Evolutionary conservation across 37 sponge, comb jelly and placozoan genomes (phyloP), one percentile per base, ranked within the genome.

Genomic region (Beroe ovata): DNA sequence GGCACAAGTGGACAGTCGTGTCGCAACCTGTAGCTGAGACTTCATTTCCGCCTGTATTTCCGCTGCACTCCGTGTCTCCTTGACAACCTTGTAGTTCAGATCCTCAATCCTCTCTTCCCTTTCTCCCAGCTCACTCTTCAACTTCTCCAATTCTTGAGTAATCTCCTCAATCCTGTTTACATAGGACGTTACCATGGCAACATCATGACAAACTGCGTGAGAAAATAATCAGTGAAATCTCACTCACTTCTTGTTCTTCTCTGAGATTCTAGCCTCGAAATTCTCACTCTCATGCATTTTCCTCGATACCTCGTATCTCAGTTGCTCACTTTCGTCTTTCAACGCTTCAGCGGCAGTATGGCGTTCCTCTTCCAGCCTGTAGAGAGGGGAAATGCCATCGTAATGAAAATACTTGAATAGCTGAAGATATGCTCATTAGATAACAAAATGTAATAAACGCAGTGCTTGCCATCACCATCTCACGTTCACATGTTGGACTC

Each of bases 291-390:
- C 84, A 26, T 35, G 26, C 23, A 20, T 33, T 26, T 30, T 41
- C 33, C 41, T 77, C n/a, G 84, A 77, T 6, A 77, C 84, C 21
- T 77, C 84, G 28, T 54, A 42, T 40, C 84, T 77, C 47, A 77
- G 28, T 26, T 77, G 84, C 54, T 77, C 84, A 77, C 84, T 77
- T 40, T 77, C 84, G 33, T 77, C 84, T 42, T 77, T 77, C 47
- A 77, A 54, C 41, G 42, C 38, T 42, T 77, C 84, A 6, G 84
- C 84, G 3, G 42, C 84, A 42, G 84, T 23, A 28, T 42, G 26
- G 4, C 54, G 42, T 25, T 77, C 84, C 84, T 77, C 84, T 40
- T 77, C 84, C 0, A 77, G 22, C 25, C 84, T 77, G 84, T n/a
- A n/a, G n/a, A n/a, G n/a, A n/a, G n/a, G n/a, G n/a, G n/a, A n/a